These are phyloP conservation scores for Borostomias antarcticus DNA, from an alignment of 2,797 vertebrate genomes.

Conservation along the genomic window DNA sequence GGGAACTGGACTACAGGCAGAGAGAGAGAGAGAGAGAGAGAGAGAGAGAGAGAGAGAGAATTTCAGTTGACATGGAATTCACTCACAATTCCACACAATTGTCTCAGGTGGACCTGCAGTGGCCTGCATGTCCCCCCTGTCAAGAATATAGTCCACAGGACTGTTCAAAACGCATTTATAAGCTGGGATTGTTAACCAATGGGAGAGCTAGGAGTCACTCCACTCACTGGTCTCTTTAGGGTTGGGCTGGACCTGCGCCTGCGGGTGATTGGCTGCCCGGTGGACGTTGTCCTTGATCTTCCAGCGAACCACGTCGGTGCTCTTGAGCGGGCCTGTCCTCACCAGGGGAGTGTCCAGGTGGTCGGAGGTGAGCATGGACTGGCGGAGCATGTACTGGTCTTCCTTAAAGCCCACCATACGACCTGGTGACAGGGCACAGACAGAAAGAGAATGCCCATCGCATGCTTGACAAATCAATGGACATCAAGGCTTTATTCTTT, in stretches of 20 bases:
- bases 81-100: too few relatives aligned
- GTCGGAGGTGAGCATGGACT: conserved; percentile 88
- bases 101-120: too few relatives aligned
- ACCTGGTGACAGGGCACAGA: conserved; percentile 69
- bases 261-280: conserved; percentile 66
- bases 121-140: too few relatives aligned
- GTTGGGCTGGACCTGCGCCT: conserved; percentile 72
- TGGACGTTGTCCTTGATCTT: conserved; percentile 94
- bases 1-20: conserved; percentile 76
- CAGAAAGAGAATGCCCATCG: not conserved
- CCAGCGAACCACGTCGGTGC: conserved; percentile 90
- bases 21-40: not conserved
- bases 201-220: not conserved
- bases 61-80: too few relatives aligned
- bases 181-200: not conserved
- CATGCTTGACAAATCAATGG: too few relatives aligned
- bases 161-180: not conserved
- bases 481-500: too few relatives aligned
- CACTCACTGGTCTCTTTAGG: conserved; percentile 87
- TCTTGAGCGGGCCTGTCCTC: conserved; percentile 86
- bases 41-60: not conserved
- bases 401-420: conserved; percentile 95
- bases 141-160: too few relatives aligned
- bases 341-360: conserved; percentile 93
- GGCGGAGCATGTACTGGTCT: conserved; percentile 91